Base-by-base conservation (phyloP, 53 echinoderm and acorn worm genomes). In the Henricia sp. region DNA sequence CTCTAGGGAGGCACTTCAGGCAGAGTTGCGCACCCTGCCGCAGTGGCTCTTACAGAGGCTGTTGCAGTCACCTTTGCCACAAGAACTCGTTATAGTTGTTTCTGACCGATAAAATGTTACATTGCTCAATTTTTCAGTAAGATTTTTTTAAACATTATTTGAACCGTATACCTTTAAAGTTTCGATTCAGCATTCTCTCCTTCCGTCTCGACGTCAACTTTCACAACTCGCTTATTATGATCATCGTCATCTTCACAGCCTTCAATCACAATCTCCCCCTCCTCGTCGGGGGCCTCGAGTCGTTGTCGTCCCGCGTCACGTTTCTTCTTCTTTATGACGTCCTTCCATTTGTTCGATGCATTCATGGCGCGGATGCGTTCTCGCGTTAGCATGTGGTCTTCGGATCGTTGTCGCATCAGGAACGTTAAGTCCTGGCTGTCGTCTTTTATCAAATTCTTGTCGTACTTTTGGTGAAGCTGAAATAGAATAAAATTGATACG, bases 381-480 rank as follows among this genome's bases (percentile, higher is more conserved):
- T 50, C 11, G 26, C 21, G 62, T 39, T 32, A 73, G 50, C 25
- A 48, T 28, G 73, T 85, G 85, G 8, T 73, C 60, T 27, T 63
- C 6, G 37, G 59, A 60, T 16, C 73, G 72, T 17, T 85, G 73
- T 11, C 63, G 27, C 85, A 85, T 85, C 37, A 72, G 72, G 12
- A 26, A 14, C 5, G 85, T 62, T 21, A 85, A 50, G 37, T 85
- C 85, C 16, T 85, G 85, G 11, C 20, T 10, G 73, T 85, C 85
- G 19, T 85, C 85, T 2, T 85, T 62, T 2, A 72, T 27, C 0
- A 85, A 74, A 64, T 85, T 72, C 64, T 52, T 85, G 62, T 85
- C 85, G 17, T 60, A 65, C 28, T 13, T 72, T 37, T 73, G 4
- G 64, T 85, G 85, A 19, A 85, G 72, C 85, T 85, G 50, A n/a